Evolutionary conservation across 2,888 invertebrate species (phyloP), one percentile per base, ranked within the genome.

Genomic region (Asteroscopus sphinx): DNA sequence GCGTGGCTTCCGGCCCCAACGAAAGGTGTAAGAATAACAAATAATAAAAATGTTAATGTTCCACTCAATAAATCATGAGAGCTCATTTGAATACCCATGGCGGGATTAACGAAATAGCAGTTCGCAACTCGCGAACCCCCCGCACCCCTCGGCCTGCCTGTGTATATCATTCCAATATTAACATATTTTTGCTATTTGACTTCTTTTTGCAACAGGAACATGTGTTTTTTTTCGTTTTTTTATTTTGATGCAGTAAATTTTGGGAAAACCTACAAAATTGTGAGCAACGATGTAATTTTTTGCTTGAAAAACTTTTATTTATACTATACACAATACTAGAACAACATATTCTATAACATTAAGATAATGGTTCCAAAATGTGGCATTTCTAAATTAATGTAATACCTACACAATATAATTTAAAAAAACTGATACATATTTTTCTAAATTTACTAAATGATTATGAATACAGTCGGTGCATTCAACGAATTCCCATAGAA

Each of bases 41-140:
- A 95, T 94, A 94, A 94, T 94, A 94, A 94, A 94, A 94, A 94
- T 94, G 94, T 89, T 90, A 94, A 95, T 94, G 92, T 93, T 93
- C 94, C 94, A 94, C 94, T 94, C 94, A 93, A 94, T 94, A 94
- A 95, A 95, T 94, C 94, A 95, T 92, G 91, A 89, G 89, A 79
- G 83, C 92, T 94, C 93, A 94, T 94, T 93, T 94, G 93, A 92
- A 94, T 94, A 91, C 91, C 83, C 91, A 92, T 93, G 80, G 86
- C 81, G 84, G 89, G 92, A 93, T 93, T 92, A 93, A 90, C 87
- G 86, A 88, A 90, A 89, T 88, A 84, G 84, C 87, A 91, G 85
- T 72, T 69, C 69, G 72, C 74, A 64, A 64, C 62, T 59, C 57
- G 81, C 78, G 78, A 72, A 75, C 75, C 73, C 77, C 76, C 73